Evolutionary conservation across 1,140 invertebrate species (phyloP).

Genomic region (Brachystomella parvula): DNA sequence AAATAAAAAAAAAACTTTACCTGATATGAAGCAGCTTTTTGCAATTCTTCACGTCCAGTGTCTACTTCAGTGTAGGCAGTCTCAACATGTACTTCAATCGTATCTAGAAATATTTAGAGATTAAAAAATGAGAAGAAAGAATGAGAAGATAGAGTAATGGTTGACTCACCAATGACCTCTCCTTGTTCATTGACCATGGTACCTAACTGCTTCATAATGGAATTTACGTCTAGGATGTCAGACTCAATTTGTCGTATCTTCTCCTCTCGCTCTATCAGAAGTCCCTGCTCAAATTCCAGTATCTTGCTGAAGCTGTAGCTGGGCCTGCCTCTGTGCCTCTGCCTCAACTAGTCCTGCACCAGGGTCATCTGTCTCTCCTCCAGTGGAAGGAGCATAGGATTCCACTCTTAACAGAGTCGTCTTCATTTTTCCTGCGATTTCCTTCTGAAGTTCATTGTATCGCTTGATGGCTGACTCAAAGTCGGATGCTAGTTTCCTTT

Average conservation of each 20-base stretch:
- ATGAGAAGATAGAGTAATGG: conserved; percentile 1
- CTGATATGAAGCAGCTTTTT: conserved; percentile 69
- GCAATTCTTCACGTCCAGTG: conserved; percentile 62
- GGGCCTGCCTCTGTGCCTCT: conserved; percentile 40
- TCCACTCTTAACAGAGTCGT: conserved; percentile 54
- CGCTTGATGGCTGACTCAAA: conserved; percentile 68
- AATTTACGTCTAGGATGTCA: conserved; percentile 81
- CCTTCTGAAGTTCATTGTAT: conserved; percentile 69
- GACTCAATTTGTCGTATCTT: conserved; percentile 67
- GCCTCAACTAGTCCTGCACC: conserved; percentile 39
- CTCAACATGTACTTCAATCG: conserved; percentile 80
- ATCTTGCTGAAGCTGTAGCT: conserved; percentile 48
- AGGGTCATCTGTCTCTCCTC: conserved; percentile 44
- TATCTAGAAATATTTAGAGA: conserved; percentile 53
- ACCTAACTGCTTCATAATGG: conserved; percentile 83
- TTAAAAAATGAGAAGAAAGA: conserved; percentile 1
- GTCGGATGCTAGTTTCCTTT: conserved; percentile 68
- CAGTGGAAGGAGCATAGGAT: conserved; percentile 43
- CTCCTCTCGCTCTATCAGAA: conserved; percentile 63
- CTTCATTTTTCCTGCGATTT: conserved; percentile 68
- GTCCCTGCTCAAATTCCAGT: conserved; percentile 66
- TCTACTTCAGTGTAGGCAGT: conserved; percentile 66
- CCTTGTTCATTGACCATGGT: conserved; percentile 72
- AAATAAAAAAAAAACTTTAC: conserved; percentile 37
- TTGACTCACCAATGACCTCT: conserved; percentile 62